Evolutionary conservation across 35 echinoderm and acorn worm species (phyloP).

Genomic region (Hemicentrotus pulcherrimus): DNA sequence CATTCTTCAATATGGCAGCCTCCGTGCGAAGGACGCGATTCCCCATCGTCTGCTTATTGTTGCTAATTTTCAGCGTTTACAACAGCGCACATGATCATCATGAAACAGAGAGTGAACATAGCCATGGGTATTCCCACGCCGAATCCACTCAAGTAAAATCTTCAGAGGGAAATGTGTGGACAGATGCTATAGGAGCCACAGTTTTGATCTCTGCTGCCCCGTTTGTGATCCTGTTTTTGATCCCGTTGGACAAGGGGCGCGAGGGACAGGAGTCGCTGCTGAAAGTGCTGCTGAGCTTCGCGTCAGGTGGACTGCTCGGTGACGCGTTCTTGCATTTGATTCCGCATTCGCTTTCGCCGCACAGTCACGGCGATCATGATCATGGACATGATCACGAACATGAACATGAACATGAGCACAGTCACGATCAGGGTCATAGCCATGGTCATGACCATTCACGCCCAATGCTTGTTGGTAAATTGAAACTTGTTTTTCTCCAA

Average conservation of each 20-base stretch:
- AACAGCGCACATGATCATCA: slow-evolving; percentile 40
- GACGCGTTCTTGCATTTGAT: slow-evolving; percentile 94
- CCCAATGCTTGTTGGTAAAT: slow-evolving; percentile 69
- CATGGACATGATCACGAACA: slow-evolving; percentile 53
- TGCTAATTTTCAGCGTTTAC: slow-evolving; percentile 51
- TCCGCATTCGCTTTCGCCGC: slow-evolving; percentile 84
- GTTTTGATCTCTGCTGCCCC: slow-evolving; percentile 90
- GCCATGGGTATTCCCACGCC: slow-evolving; percentile 50
- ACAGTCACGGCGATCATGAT: slow-evolving; percentile 72
- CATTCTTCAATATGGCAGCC: slow-evolving; percentile 63
- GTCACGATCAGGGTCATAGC: slow-evolving; percentile 45
- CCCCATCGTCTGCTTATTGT: slow-evolving; percentile 61
- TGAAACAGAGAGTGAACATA: slow-evolving; percentile 42
- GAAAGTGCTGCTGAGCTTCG: slow-evolving; percentile 84
- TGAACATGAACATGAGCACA: slow-evolving; percentile 58
- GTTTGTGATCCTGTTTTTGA: slow-evolving; percentile 88
- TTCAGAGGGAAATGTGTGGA: slow-evolving; percentile 62
- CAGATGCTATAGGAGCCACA: slow-evolving; percentile 90
- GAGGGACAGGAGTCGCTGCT: slow-evolving; percentile 78
- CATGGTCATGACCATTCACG: slow-evolving; percentile 54
- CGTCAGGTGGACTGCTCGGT: slow-evolving; percentile 87
- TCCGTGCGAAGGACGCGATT: slow-evolving; percentile 57
- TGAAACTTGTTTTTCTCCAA: background rate
- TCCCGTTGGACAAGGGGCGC: slow-evolving; percentile 83
- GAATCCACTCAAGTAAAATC: slow-evolving; percentile 39